phyloP scores from a whole-genome alignment of 2,113 vertebrate species.

The Pteropus alecto region DNA sequence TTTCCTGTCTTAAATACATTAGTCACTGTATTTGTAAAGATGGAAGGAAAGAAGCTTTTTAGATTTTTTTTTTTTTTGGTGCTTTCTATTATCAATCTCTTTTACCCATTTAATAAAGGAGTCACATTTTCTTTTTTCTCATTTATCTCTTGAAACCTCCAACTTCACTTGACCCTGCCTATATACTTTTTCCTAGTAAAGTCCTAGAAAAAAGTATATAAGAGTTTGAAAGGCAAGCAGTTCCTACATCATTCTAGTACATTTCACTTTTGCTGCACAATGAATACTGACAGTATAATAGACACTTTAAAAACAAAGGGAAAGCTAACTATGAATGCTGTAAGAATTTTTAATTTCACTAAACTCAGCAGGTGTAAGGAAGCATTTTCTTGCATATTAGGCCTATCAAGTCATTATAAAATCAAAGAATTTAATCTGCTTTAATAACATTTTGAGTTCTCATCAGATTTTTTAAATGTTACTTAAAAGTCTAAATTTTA shows the following conservation, averaged over 20 bases:
- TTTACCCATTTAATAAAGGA: conserved; percentile 49
- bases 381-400: conserved; percentile 16
- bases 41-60: background rate
- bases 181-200: background rate
- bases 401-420: conserved; percentile 57
- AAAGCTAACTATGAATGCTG: conserved; percentile 37
- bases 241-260: conserved; percentile 49
- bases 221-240: conserved; percentile 17
- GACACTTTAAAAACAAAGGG: conserved; percentile 66
- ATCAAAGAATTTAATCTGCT: conserved; percentile 22
- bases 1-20: background rate
- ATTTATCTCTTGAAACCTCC: conserved; percentile 41
- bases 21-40: conserved; percentile 30
- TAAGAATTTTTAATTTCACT: conserved; percentile 49
- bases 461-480: background rate
- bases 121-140: conserved; percentile 17
- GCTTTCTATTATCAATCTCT: background rate
- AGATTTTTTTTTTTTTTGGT: background rate
- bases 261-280: background rate
- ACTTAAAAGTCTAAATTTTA: background rate
- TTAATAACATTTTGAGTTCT: conserved; percentile 31
- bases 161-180: conserved; percentile 44
- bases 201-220: conserved; percentile 36
- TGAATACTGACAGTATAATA: conserved; percentile 46
- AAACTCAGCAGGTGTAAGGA: conserved; percentile 54